phyloP scores from a whole-genome alignment of 2,888 invertebrate species.

The Drosophila vallismaia region DNA sequence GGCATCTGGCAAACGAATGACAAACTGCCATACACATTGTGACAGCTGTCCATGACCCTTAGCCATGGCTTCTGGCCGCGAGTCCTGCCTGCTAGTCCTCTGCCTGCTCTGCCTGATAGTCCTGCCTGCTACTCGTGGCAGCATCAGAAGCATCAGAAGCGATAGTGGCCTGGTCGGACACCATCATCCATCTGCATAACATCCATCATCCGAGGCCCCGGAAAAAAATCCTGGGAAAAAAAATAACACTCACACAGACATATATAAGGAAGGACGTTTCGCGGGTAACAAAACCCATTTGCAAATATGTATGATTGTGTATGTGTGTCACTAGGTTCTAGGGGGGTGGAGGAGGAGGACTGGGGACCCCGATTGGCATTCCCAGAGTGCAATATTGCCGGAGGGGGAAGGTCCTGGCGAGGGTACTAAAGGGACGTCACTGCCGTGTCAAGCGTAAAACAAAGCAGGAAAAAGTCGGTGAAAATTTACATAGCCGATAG shows the following conservation, averaged over 20 bases:
- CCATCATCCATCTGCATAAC: conserved; percentile 66
- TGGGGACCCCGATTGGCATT: conserved; percentile 57
- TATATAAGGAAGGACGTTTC: not conserved
- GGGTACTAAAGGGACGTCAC: not conserved
- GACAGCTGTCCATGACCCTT: conserved; percentile 50
- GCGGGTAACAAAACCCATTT: conserved; percentile 58
- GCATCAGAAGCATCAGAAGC: conserved; percentile 6
- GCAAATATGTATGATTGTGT: conserved; percentile 54
- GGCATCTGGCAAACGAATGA: conserved; percentile 39
- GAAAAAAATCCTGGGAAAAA: no score
- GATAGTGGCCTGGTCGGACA: conserved; percentile 45
- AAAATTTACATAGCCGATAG: not conserved
- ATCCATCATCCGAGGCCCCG: conserved; percentile 59
- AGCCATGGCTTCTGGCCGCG: conserved; percentile 8
- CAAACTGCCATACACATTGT: conserved; percentile 60
- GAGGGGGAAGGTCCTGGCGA: conserved; percentile 4
- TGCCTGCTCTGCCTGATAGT: not conserved
- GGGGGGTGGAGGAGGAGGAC: conserved; percentile 18
- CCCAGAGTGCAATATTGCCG: conserved; percentile 51
- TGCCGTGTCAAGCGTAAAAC: conserved; percentile 51
- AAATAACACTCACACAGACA: no score
- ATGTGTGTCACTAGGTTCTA: conserved; percentile 12
- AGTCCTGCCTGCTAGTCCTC: not conserved
- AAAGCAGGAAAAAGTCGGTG: conserved; percentile 40
- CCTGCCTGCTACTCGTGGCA: not conserved